Conservation (phyloP, 2,888 invertebrate genomes). For the Callimorpha dominula region DNA sequence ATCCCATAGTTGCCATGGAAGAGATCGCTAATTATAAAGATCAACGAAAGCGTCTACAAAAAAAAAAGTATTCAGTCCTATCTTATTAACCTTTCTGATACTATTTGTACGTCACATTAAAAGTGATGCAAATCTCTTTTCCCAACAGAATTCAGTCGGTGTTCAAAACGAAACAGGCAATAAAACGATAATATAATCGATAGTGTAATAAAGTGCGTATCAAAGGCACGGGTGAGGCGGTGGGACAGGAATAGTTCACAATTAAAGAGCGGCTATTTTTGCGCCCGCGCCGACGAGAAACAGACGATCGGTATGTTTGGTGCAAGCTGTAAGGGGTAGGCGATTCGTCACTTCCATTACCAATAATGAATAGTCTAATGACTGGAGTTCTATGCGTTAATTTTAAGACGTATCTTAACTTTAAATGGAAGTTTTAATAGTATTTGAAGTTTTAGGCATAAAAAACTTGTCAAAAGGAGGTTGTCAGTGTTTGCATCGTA, state of each 20-base stretch:
- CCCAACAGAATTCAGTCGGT: neutral
- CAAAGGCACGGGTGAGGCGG: constrained; percentile 23
- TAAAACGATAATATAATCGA: constrained; percentile 34
- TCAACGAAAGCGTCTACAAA: too few species aligned
- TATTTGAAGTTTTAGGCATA: too few species aligned
- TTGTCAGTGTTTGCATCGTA: too few species aligned
- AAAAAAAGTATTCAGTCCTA: neutral
- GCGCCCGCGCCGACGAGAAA: constrained; percentile 57
- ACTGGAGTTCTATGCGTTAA: too few species aligned
- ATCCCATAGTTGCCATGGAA: neutral
- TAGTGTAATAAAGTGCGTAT: constrained; percentile 50
- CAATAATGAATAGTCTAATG: too few species aligned
- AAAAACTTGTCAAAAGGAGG: too few species aligned
- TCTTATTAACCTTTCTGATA: too few species aligned
- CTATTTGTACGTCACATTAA: neutral
- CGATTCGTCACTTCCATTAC: too few species aligned
- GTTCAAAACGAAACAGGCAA: neutral
- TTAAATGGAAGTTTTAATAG: too few species aligned
- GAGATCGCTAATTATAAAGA: neutral
- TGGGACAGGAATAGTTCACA: constrained; percentile 63
- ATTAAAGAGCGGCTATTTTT: constrained; percentile 72
- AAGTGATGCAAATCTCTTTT: neutral
- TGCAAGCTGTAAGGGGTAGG: constrained; percentile 26
- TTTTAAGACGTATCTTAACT: too few species aligned
- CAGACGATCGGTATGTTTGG: constrained; percentile 59